Evolutionary conservation across 2,797 vertebrate species (phyloP), one percentile per base, ranked within the genome.

Genomic region (Neosilurus hyrtlii): DNA sequence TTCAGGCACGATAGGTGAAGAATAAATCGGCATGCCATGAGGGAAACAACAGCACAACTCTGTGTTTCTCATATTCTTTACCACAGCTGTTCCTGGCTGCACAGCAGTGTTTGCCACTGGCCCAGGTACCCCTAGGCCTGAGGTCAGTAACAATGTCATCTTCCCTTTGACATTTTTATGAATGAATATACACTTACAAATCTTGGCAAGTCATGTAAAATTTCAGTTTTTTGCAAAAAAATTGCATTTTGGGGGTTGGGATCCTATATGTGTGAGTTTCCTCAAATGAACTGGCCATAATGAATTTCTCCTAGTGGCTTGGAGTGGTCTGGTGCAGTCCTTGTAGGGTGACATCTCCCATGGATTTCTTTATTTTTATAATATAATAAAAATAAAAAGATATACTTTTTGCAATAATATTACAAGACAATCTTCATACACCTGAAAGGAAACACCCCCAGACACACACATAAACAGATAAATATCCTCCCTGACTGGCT

Each of bases 401-500:
- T 18, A 18, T 20, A 16, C 10, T 71, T 35, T n/a, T n/a, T 2
- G 35, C 2, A 20, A 57, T 75, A 37, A 57, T 6, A 75, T 22
- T 59, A 35, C 20, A 77, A 62, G 14, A 9, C 30, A 18, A 61
- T 43, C 20, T 76, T n/a, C 22, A 43, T 61, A 76, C n/a, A 30
- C 30, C 35, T 77, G 57, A 62, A 61, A 61, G 56, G 11, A 26
- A 61, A 61, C 54, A 35, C 43, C 10, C n/a, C 22, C 35, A 15
- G 20, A 24, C 43, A 63, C 24, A 56, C 49, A 62, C 16, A 51
- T n/a, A 71, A 22, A 24, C 65, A 15, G 18, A 59, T 37, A 18
- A 18, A 71, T 72, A 84, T 77, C 83, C 65, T 78, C 59, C 86
- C 89, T 89, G 87, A 56, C 12, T 81, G 89, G 88, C 74, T 79